Conservation (phyloP, 1,140 invertebrate genomes). For the Xylocopa sonorina region DNA sequence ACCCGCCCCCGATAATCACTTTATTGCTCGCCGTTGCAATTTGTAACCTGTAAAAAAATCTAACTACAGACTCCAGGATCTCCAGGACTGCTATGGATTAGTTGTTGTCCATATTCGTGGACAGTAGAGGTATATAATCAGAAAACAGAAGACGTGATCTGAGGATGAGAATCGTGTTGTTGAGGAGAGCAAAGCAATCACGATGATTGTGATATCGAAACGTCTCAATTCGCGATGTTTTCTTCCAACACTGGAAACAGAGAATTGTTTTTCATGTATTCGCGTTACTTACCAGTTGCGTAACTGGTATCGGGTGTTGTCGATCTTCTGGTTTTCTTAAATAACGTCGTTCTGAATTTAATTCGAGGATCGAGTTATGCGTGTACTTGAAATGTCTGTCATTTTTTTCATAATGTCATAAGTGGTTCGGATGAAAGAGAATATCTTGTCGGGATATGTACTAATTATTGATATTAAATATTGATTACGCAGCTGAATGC, state of each 20-base stretch:
- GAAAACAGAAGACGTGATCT: not conserved
- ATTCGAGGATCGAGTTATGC: not conserved
- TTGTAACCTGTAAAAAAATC: no score
- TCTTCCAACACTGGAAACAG: not conserved
- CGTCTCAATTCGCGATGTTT: not conserved
- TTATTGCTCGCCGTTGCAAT: no score
- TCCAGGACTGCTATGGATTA: no score
- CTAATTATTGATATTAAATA: not conserved
- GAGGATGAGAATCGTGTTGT: not conserved
- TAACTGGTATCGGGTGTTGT: not conserved
- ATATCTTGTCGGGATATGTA: no score
- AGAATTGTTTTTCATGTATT: not conserved
- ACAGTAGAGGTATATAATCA: no score
- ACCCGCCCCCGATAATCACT: no score
- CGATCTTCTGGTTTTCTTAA: not conserved
- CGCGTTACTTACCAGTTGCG: not conserved
- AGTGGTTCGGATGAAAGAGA: not conserved
- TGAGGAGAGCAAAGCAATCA: not conserved
- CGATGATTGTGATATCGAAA: not conserved
- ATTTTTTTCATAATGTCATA: not conserved
- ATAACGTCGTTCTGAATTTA: not conserved
- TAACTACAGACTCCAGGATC: no score
- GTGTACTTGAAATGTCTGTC: not conserved
- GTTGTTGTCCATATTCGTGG: no score
- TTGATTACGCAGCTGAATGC: not conserved